A percentile compares a stretch with the other conserved stretches of the same genome.
These are phyloP conservation scores for Hypercompe scribonia DNA, from an alignment of 2,888 invertebrate species.

Conservation along the genomic window DNA sequence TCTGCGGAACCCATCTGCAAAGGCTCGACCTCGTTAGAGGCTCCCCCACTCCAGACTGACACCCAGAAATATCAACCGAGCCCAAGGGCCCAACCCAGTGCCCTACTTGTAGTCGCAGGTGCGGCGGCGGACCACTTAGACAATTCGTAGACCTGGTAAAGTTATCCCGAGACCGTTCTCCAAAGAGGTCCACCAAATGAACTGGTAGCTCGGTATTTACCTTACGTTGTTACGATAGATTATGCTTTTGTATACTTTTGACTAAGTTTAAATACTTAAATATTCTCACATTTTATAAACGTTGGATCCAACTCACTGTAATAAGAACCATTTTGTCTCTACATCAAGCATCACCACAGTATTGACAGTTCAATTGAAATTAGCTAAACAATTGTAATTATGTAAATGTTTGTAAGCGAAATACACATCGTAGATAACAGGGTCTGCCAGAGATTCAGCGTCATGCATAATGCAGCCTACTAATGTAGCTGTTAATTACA, in stretches of 20 bases:
- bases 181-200: no score
- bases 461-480: constrained; percentile 78
- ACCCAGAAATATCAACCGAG: no score
- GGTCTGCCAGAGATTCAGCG: constrained; percentile 66
- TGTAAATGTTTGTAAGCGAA: constrained; percentile 73
- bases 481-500: constrained; percentile 79
- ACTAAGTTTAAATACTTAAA: neutral
- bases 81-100: no score
- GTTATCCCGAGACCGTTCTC: no score
- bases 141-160: no score
- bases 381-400: constrained; percentile 68
- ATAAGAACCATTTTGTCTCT: constrained; percentile 24
- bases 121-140: no score
- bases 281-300: neutral
- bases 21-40: no score
- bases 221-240: neutral
- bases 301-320: constrained; percentile 15
- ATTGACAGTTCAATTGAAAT: constrained; percentile 62
- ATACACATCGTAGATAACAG: constrained; percentile 68
- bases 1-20: no score
- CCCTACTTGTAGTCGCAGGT: no score
- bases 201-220: neutral
- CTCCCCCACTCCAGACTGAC: no score
- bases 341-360: constrained; percentile 23
- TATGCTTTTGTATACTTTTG: neutral